Evolutionary conservation across 2,113 vertebrate species (phyloP).

Genomic region (Siniperca chuatsi): DNA sequence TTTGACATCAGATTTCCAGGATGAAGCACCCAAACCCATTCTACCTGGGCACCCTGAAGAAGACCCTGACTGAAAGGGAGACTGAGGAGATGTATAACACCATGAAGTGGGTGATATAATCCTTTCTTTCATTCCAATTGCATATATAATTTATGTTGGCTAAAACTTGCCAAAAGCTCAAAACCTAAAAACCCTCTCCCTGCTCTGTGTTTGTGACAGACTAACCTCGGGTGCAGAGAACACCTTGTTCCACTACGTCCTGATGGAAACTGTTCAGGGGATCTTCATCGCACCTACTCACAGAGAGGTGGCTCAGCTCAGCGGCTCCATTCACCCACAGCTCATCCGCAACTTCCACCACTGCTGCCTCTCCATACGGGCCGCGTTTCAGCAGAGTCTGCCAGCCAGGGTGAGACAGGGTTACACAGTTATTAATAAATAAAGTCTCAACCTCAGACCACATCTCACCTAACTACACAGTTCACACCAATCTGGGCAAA

Average conservation of each 20-base stretch:
- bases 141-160: background rate
- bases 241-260: constrained; percentile 95
- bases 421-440: background rate
- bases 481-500: background rate
- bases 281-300: constrained; percentile 96
- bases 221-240: constrained; percentile 94
- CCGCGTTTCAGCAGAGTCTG: constrained; percentile 90
- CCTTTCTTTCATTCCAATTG: background rate
- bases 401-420: constrained; percentile 83
- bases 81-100: constrained; percentile 86
- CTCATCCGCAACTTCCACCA: constrained; percentile 95
- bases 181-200: background rate
- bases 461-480: background rate
- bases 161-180: background rate
- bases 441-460: background rate
- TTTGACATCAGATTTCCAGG: constrained; percentile 81
- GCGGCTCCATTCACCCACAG: constrained; percentile 91
- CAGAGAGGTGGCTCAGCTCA: constrained; percentile 89
- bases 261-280: constrained; percentile 93
- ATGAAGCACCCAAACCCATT: constrained; percentile 92
- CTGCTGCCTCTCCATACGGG: constrained; percentile 95
- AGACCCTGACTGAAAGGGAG: constrained; percentile 89
- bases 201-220: constrained; percentile 72
- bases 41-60: constrained; percentile 89
- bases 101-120: constrained; percentile 86